Conservation (phyloP, 1,140 invertebrate species). For the Nebria ingens region DNA sequence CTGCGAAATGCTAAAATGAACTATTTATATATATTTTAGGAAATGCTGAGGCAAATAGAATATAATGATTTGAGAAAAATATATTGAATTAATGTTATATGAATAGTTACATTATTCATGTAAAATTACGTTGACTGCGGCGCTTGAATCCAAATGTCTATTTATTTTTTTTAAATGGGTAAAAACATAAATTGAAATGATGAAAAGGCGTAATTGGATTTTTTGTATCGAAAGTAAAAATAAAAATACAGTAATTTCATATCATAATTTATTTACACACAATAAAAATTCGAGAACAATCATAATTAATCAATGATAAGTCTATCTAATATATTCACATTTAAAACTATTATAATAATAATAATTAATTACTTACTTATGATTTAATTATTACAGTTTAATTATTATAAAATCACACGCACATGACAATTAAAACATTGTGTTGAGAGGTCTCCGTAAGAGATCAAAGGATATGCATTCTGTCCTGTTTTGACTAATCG, state of each 20-base stretch:
- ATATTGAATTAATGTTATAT: too few relatives aligned
- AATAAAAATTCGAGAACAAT: conserved; percentile 24
- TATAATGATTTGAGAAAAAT: too few relatives aligned
- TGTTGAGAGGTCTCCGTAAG: not conserved
- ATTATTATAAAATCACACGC: conserved; percentile 24
- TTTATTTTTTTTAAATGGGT: too few relatives aligned
- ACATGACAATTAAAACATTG: conserved; percentile 13
- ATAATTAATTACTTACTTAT: not conserved
- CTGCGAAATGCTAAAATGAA: too few relatives aligned
- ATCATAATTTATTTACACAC: conserved; percentile 23
- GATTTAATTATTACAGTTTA: not conserved
- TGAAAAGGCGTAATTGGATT: too few relatives aligned
- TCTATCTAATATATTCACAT: conserved; percentile 25
- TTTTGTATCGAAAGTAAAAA: too few relatives aligned
- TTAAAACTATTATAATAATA: conserved; percentile 18
- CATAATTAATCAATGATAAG: conserved; percentile 21
- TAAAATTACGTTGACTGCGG: too few relatives aligned
- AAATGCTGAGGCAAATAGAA: too few relatives aligned
- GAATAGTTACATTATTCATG: too few relatives aligned
- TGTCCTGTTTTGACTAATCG: not conserved
- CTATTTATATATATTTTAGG: too few relatives aligned
- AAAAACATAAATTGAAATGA: too few relatives aligned
- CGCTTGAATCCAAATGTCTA: too few relatives aligned
- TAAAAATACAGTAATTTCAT: not conserved
- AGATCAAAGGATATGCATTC: conserved; percentile 16